phyloP scores from a whole-genome alignment of 92 coral and sea anemone species.

The Muricea muricata region DNA sequence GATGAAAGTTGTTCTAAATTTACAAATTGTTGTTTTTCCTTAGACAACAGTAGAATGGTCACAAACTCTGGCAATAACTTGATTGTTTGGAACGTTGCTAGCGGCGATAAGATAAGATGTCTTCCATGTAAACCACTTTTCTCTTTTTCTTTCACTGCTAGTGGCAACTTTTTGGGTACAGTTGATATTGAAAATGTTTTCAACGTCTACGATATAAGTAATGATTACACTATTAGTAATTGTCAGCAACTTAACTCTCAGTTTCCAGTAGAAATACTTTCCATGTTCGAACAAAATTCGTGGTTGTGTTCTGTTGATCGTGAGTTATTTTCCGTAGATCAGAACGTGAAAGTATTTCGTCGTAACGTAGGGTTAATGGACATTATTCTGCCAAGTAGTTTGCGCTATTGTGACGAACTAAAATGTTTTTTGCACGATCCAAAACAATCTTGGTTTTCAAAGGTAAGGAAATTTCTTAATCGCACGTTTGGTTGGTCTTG shows the following conservation, averaged over 20 bases:
- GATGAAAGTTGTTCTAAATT: not conserved
- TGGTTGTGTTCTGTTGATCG: not conserved
- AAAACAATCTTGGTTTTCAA: not conserved
- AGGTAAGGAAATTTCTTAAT: not conserved
- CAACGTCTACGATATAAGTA: not conserved
- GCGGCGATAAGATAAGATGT: not conserved
- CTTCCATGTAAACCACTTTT: not conserved
- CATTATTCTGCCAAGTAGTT: not conserved
- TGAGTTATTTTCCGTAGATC: not conserved
- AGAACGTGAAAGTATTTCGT: not conserved
- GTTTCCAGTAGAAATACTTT: not conserved
- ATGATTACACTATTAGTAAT: not conserved
- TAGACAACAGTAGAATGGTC: not conserved
- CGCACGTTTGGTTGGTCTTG: not conserved
- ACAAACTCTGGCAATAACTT: not conserved
- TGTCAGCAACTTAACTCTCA: not conserved
- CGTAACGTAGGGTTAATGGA: not conserved
- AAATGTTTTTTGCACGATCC: not conserved
- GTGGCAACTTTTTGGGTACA: not conserved
- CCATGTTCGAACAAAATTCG: not conserved
- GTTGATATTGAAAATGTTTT: not conserved
- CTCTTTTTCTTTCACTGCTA: not conserved
- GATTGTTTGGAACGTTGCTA: not conserved
- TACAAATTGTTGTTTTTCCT: constrained; percentile 18
- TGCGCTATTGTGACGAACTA: not conserved